Evolutionary conservation across 2,888 invertebrate species (phyloP).

Genomic region (Brachypterus glaber): DNA sequence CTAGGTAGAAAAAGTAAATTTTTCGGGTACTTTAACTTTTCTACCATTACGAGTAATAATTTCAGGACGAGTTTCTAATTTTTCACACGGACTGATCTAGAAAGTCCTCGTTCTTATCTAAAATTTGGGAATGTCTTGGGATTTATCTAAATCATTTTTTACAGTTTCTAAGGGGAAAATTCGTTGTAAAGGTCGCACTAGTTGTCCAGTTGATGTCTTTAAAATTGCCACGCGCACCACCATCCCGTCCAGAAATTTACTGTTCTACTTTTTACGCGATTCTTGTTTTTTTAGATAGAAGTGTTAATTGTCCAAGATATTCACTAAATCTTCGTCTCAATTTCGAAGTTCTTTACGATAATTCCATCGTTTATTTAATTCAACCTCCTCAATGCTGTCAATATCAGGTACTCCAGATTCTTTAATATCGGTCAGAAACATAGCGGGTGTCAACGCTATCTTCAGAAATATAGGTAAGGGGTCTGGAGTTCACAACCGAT

Average conservation of each 20-base stretch:
- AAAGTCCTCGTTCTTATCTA: too few relatives aligned
- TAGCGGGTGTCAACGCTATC: constrained; percentile 20
- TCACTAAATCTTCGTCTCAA: constrained; percentile 21
- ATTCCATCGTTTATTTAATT: too few relatives aligned
- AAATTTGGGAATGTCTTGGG: too few relatives aligned
- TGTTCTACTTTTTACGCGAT: constrained; percentile 11
- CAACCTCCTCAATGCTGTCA: constrained; percentile 13
- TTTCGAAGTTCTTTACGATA: constrained; percentile 17
- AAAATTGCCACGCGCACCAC: constrained; percentile 16
- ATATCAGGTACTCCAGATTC: constrained; percentile 17
- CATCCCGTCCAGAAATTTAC: constrained; percentile 21
- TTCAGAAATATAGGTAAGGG: constrained; percentile 11
- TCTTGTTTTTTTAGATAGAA: not conserved
- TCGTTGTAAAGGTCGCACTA: constrained; percentile 13
- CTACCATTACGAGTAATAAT: too few relatives aligned
- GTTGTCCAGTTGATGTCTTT: constrained; percentile 8
- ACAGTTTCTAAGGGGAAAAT: constrained; percentile 25
- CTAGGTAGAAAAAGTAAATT: too few relatives aligned
- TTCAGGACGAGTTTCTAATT: too few relatives aligned
- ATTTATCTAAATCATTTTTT: too few relatives aligned
- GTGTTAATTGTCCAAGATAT: constrained; percentile 18
- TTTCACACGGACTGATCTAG: too few relatives aligned
- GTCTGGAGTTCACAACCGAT: constrained; percentile 13
- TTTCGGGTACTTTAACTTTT: too few relatives aligned
- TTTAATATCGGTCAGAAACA: constrained; percentile 21